A percentile compares a stretch with the other conserved stretches of the same genome.
phyloP scores from a whole-genome alignment of 2,888 invertebrate species.

The Diogma glabrata region DNA sequence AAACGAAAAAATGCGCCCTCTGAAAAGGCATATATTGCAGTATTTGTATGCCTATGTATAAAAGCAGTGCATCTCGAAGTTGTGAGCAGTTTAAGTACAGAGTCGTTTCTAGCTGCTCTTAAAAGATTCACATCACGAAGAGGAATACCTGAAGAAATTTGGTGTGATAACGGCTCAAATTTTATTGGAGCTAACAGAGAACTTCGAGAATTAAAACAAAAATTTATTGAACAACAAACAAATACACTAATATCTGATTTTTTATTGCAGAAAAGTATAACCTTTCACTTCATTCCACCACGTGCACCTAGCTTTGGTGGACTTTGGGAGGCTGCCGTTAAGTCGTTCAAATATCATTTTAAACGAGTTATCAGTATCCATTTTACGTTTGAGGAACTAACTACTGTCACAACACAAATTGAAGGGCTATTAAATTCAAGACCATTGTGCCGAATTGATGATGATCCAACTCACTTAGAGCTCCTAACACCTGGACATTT shows the following conservation, averaged over 20 bases:
- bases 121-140: too few relatives aligned
- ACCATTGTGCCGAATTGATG: too few relatives aligned
- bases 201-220: not conserved
- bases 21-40: not conserved
- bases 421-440: too few relatives aligned
- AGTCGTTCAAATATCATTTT: not conserved
- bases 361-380: not conserved
- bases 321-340: not conserved
- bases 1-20: not conserved
- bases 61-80: not conserved
- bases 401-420: too few relatives aligned
- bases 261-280: not conserved
- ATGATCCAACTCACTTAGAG: too few relatives aligned
- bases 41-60: too few relatives aligned
- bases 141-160: too few relatives aligned
- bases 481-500: too few relatives aligned
- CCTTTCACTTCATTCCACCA: not conserved
- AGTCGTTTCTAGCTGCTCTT: too few relatives aligned
- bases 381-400: too few relatives aligned
- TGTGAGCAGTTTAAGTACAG: too few relatives aligned
- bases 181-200: not conserved
- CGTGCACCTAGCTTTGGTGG: not conserved
- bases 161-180: too few relatives aligned
- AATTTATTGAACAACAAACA: not conserved
- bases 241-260: not conserved